Base-by-base conservation (phyloP, 2,113 vertebrate genomes). In the Upupa epops region DNA sequence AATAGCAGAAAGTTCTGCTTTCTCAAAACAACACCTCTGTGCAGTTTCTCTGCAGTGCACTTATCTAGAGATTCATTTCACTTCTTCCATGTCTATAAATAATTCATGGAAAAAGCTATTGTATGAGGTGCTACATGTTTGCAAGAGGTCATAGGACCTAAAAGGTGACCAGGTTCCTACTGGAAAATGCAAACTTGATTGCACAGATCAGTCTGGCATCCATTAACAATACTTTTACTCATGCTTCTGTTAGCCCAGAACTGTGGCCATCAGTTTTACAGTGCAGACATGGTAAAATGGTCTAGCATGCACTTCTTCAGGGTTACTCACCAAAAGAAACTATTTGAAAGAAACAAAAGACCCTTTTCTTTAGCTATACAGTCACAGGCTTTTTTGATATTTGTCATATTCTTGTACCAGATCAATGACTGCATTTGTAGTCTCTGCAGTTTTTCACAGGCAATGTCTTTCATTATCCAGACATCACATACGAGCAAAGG, bases 41-140 rank as follows among this genome's bases (percentile, higher is more conserved):
- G 5, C 34, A 56, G 16, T 66, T 86, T 48, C 58, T 71, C 37
- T 64, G 55, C 29, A 34, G 48, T 24, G 45, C 45, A 74, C 13
- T 88, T 64, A 59, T 58, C n/a, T 37, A n/a, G 49, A 34, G n/a
- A 69, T 64, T 71, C 6, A 45, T 88, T 81, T 71, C 4, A 9
- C 49, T 90, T 60, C 86, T 75, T 72, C 65, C n/a, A 58, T 32
- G 5, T 31, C 61, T 58, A 93, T 94, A 86, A 95, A 94, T 94
- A 94, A 95, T 69, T 78, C 89, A 94, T 6, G 54, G 60, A 78
- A 89, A 94, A 89, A 90, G 54, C 89, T 60, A 92, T 17, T 2
- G 28, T 58, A 94, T 32, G 84, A 89, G 25, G 70, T 79, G 74
- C 56, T 83, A 78, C 86, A 61, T 36, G 36, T 31, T 58, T 86